A percentile compares a stretch with the other conserved stretches of the same genome.
These are phyloP conservation scores for Atlantisia rogersi DNA, from an alignment of 2,113 vertebrate genomes.

Conservation along the genomic window DNA sequence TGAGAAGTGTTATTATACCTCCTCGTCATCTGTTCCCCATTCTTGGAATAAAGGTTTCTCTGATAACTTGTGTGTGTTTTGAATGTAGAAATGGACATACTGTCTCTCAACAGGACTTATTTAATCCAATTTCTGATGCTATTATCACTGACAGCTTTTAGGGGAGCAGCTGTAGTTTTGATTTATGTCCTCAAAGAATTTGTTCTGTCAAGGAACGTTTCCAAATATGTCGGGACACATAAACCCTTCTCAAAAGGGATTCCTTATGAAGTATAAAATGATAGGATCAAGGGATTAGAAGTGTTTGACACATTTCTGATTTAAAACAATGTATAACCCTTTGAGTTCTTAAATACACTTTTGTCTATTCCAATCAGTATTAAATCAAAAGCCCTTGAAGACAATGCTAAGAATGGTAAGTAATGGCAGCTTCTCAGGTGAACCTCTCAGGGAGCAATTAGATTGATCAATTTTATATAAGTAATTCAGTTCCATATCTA, in stretches of 20 bases:
- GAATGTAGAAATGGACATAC: conserved; percentile 59
- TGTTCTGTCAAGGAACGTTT: conserved; percentile 72
- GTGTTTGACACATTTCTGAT: conserved; percentile 57
- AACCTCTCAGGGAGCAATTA: conserved; percentile 47
- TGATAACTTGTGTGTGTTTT: conserved; percentile 45
- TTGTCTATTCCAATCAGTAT: conserved; percentile 49
- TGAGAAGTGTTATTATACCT: neutral
- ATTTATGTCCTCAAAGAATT: conserved; percentile 76
- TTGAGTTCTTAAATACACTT: conserved; percentile 30
- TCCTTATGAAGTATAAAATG: conserved; percentile 69
- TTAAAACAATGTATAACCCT: conserved; percentile 61
- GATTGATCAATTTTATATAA: conserved; percentile 22
- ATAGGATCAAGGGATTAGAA: conserved; percentile 46
- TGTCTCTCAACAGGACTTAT: conserved; percentile 57
- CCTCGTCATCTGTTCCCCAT: neutral
- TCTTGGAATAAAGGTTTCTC: conserved; percentile 2
- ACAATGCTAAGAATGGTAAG: neutral
- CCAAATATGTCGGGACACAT: conserved; percentile 52
- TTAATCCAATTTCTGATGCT: conserved; percentile 69
- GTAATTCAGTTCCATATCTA: neutral
- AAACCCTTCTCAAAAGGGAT: conserved; percentile 66
- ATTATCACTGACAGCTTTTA: conserved; percentile 76
- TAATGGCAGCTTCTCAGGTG: neutral
- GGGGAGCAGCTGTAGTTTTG: conserved; percentile 70
- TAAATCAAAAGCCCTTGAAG: conserved; percentile 50